Percentiles rank a stretch among this genome's conserved stretches.
Evolutionary conservation across 2,113 vertebrate genomes (phyloP).

Genomic region (Bungarus multicinctus): DNA sequence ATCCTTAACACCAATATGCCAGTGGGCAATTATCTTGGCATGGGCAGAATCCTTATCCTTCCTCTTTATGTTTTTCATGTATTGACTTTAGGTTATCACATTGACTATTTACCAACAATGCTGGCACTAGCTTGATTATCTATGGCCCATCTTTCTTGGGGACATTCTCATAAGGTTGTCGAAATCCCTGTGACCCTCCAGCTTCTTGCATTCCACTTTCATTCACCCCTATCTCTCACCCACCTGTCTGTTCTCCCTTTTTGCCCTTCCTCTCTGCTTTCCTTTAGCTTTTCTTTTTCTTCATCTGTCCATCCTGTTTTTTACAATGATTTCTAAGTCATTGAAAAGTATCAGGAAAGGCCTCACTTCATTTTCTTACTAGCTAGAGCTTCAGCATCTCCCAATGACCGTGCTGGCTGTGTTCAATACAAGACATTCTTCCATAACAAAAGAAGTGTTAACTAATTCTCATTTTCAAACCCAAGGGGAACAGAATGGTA

Average conservation of each 20-base stretch:
- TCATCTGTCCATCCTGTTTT: not conserved
- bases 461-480: not conserved
- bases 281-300: not conserved
- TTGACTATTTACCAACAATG: not conserved
- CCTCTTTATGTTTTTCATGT: not conserved
- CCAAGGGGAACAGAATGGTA: not conserved
- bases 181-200: not conserved
- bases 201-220: not conserved
- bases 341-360: too few species aligned
- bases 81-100: too few species aligned
- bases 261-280: not conserved
- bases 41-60: not conserved
- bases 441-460: not conserved
- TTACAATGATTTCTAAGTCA: not conserved
- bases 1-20: not conserved
- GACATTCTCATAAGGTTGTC: not conserved
- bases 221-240: not conserved
- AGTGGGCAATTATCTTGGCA: not conserved
- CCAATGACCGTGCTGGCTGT: not conserved
- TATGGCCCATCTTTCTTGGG: not conserved
- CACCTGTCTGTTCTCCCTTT: not conserved
- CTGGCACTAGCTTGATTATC: not conserved
- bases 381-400: not conserved
- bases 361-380: not conserved
- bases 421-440: not conserved